Percentiles rank a stretch among this genome's conserved stretches.
Conservation (phyloP, 1,140 invertebrate genomes). For the Aphaenogaster ashmeadi region DNA sequence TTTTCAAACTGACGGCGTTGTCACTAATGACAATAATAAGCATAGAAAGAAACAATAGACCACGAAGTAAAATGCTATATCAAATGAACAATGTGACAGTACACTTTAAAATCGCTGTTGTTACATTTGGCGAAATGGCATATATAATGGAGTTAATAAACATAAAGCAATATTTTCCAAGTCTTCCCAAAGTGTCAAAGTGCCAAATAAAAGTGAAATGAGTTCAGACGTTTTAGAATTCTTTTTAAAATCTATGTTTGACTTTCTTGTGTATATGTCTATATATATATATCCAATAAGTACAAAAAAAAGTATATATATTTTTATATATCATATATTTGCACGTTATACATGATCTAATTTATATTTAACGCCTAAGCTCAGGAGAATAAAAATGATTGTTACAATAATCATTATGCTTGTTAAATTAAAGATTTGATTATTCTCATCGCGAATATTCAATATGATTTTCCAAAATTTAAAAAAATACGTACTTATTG, state of each 20-base stretch:
- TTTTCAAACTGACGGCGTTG: constrained; percentile 28
- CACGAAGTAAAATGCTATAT: neutral
- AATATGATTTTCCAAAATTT: neutral
- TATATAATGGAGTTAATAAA: constrained; percentile 7
- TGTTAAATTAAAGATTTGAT: constrained; percentile 1
- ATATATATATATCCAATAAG: neutral
- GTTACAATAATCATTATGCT: neutral
- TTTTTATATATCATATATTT: neutral
- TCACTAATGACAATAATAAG: constrained; percentile 7
- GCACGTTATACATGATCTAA: neutral
- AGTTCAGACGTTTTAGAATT: neutral
- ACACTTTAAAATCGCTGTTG: constrained; percentile 15
- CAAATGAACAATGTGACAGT: constrained; percentile 28
- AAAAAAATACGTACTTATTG: neutral
- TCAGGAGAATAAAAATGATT: neutral
- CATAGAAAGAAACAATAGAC: constrained; percentile 31
- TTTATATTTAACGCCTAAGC: neutral
- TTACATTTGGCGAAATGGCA: neutral
- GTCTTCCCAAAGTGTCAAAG: neutral
- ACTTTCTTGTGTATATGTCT: neutral
- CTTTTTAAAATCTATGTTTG: neutral
- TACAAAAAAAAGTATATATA: neutral
- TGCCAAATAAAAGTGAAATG: neutral
- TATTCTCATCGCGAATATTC: neutral
- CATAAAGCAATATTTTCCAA: neutral